Evolutionary conservation across 1,140 invertebrate species (phyloP), one percentile per base, ranked within the genome.

Genomic region (Drosophila funebris): DNA sequence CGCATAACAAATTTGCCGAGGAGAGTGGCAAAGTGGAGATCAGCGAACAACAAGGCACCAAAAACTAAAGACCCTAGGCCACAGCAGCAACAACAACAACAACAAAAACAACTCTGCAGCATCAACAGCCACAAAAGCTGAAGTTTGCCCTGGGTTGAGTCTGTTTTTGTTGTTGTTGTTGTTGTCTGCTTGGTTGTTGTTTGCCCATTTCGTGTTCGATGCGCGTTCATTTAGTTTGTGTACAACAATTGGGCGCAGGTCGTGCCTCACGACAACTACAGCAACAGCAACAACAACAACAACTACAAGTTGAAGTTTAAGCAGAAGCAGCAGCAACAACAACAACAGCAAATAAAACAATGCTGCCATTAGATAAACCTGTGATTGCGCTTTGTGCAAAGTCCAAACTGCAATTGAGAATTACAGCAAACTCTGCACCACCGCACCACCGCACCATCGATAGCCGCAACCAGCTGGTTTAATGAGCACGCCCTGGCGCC

Each of bases 401-500:
- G 56, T 73, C 54, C 70, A 68, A 67, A 16, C 33, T 52, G 27
- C 50, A 50, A 43, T n/a, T 11, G 36, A 68, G 20, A 60, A 52
- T 13, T 22, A 9, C 44, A 54, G 18, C 54, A 36, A 43, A 7
- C 0, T 27, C 33, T 24, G 50, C 33, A 54, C n/a, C 18, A 31
- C 22, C 0, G 16, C 50, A 37, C 9, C 14, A 13, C 24, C 39
- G 41, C 22, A 74, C 48, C 76, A 64, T 39, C 14, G 46, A 18
- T n/a, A n/a, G n/a, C n/a, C 57, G 3, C 33, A 36, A 36, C 33
- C 46, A 41, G 39, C 52, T 57, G 67, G 68, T 75, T 87, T 87
- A 85, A 85, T 85, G 82, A 85, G 82, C 83, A 82, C 82, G 83
- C 82, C 82, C 82, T 85, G 82, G 83, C 82, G 82, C 83, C 83